phyloP scores from a whole-genome alignment of 2,797 vertebrate genomes.

The Rhynchonycteris naso region DNA sequence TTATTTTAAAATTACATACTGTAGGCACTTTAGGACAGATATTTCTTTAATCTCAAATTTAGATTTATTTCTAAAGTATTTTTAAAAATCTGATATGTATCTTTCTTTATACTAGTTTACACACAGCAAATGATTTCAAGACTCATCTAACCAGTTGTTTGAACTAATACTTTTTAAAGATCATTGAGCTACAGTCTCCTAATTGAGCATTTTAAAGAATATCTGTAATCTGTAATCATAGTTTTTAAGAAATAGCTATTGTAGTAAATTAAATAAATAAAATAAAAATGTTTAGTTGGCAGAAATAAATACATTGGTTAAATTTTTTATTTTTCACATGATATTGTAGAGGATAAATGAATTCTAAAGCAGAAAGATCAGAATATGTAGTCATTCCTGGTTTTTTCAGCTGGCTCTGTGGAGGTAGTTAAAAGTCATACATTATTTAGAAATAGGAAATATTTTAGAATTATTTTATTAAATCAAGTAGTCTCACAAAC shows the following conservation, averaged over 20 bases:
- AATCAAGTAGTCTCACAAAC: not conserved
- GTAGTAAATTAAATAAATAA: not conserved
- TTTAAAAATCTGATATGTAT: not conserved
- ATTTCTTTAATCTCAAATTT: slow-evolving; percentile 25
- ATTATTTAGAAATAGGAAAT: slow-evolving; percentile 2
- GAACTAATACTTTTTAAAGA: slow-evolving; percentile 20
- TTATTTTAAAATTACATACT: not conserved
- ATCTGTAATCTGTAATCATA: not conserved
- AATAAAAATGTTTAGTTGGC: not conserved
- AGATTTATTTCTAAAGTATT: slow-evolving; percentile 12
- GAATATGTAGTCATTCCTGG: not conserved
- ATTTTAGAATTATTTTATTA: slow-evolving; percentile 5
- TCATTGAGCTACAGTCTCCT: not conserved
- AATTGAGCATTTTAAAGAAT: slow-evolving; percentile 7
- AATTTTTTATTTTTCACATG: not conserved
- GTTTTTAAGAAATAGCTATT: slow-evolving; percentile 26
- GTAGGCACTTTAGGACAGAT: not conserved
- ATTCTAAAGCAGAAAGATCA: not conserved
- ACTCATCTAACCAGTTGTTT: not conserved
- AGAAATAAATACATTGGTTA: slow-evolving; percentile 41
- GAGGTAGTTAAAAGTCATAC: not conserved
- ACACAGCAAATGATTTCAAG: slow-evolving; percentile 10
- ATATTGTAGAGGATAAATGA: not conserved
- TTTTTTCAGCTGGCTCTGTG: slow-evolving; percentile 14
- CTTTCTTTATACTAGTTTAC: not conserved